Percentiles rank a stretch among this genome's conserved stretches.
phyloP scores from a whole-genome alignment of 2,113 vertebrate species.

The Carettochelys insculpta region DNA sequence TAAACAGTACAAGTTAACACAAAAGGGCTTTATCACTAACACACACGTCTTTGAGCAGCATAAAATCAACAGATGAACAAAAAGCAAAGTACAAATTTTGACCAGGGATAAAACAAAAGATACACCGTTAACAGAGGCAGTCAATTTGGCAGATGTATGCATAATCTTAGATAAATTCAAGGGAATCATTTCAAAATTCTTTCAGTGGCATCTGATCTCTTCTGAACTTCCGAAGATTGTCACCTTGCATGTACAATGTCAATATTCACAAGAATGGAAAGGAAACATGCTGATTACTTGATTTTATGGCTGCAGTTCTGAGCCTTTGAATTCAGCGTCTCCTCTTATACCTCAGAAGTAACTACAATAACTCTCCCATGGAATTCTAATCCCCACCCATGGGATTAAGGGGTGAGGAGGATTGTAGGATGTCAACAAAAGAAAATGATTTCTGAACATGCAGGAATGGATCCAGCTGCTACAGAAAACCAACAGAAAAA shows the following conservation, averaged over 20 bases:
- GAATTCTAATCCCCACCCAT: neutral
- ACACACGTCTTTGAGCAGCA: neutral
- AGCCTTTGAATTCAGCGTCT: neutral
- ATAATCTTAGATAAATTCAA: neutral
- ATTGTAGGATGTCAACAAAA: neutral
- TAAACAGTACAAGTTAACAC: neutral
- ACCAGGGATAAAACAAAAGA: neutral
- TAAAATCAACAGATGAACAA: neutral
- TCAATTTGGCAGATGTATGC: neutral
- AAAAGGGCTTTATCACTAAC: neutral
- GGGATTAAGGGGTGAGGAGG: neutral
- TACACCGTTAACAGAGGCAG: neutral
- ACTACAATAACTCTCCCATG: neutral
- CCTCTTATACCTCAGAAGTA: neutral
- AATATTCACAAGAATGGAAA: too few relatives aligned
- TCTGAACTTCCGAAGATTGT: neutral
- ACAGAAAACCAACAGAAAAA: neutral
- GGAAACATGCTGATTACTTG: neutral
- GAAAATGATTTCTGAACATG: neutral
- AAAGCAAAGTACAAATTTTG: neutral
- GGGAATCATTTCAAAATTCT: neutral
- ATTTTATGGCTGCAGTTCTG: neutral
- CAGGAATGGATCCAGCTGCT: neutral
- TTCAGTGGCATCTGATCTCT: neutral
- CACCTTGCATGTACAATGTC: neutral